Percentiles rank a stretch among this genome's conserved stretches.
phyloP scores from a whole-genome alignment of 2,797 vertebrate genomes.

The Enteromius fasciolatus region DNA sequence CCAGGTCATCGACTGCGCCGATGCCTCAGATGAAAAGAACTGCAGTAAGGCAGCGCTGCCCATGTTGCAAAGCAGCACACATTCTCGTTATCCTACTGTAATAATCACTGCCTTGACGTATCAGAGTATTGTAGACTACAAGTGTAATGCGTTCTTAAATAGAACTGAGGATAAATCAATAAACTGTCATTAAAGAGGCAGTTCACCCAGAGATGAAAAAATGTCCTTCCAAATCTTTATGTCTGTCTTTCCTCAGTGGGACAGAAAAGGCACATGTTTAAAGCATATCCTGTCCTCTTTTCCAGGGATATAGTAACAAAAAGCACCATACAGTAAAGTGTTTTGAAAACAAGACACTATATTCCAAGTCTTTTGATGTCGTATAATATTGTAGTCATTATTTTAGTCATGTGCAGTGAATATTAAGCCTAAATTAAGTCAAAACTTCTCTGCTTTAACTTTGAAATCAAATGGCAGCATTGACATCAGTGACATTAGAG shows the following conservation, averaged over 20 bases:
- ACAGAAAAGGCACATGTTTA: neutral
- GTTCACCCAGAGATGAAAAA: neutral
- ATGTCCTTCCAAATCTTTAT: neutral
- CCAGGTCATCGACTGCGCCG: conserved; percentile 93
- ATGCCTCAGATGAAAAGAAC: conserved; percentile 93
- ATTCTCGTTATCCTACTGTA: conserved; percentile 7
- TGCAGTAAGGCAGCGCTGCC: conserved; percentile 85
- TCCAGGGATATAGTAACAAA: neutral
- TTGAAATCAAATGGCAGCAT: neutral
- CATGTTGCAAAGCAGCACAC: conserved; percentile 9
- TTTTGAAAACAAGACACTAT: neutral
- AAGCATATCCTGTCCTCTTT: neutral
- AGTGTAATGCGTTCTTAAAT: conserved; percentile 1
- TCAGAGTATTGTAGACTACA: neutral
- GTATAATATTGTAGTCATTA: neutral
- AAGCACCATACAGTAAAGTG: neutral
- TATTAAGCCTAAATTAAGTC: neutral
- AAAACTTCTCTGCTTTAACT: neutral
- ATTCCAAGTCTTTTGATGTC: neutral
- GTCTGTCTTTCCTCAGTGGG: neutral
- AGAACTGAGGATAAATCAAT: neutral
- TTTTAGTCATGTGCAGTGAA: neutral
- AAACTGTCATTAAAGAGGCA: neutral
- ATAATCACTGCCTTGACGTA: neutral
- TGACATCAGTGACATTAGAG: neutral